Percentiles rank a stretch among this genome's conserved stretches.
Conservation (phyloP, 2,797 vertebrate genomes). For the Galagoides demidoff region DNA sequence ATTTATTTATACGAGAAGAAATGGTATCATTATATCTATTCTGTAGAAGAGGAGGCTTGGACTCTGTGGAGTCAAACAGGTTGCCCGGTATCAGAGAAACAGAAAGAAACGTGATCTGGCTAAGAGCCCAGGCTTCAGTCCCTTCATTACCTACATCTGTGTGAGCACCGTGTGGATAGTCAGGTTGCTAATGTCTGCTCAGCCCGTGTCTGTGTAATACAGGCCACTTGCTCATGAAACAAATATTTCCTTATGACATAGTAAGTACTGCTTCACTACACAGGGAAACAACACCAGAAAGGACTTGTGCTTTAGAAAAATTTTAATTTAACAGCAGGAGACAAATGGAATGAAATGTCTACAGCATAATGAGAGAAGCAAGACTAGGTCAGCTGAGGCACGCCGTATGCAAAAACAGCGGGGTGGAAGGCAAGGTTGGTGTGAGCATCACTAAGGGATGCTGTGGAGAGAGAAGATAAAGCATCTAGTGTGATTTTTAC, state of each 20-base stretch:
- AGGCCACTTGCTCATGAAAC: background rate
- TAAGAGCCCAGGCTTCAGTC: too few relatives aligned
- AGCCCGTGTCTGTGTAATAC: fast-evolving
- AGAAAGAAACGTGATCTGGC: background rate
- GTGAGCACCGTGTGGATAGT: background rate
- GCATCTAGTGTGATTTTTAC: background rate
- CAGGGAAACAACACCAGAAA: background rate
- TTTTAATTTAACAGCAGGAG: background rate
- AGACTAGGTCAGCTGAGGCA: background rate
- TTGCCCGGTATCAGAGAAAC: background rate
- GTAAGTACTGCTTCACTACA: fast-evolving
- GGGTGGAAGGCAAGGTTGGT: background rate
- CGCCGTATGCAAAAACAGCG: fast-evolving
- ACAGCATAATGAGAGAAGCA: fast-evolving
- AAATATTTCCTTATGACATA: background rate
- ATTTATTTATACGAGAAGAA: too few relatives aligned
- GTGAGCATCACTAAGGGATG: too few relatives aligned
- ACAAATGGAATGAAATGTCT: background rate
- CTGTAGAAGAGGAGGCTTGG: too few relatives aligned
- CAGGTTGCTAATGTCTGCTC: fast-evolving
- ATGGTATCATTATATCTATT: too few relatives aligned
- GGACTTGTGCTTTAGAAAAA: background rate
- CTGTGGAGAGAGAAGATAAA: background rate
- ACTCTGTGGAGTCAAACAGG: background rate
- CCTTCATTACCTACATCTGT: background rate